These are phyloP conservation scores for Ormyrus thymus DNA, from an alignment of 2,888 invertebrate species.

Conservation along the genomic window DNA sequence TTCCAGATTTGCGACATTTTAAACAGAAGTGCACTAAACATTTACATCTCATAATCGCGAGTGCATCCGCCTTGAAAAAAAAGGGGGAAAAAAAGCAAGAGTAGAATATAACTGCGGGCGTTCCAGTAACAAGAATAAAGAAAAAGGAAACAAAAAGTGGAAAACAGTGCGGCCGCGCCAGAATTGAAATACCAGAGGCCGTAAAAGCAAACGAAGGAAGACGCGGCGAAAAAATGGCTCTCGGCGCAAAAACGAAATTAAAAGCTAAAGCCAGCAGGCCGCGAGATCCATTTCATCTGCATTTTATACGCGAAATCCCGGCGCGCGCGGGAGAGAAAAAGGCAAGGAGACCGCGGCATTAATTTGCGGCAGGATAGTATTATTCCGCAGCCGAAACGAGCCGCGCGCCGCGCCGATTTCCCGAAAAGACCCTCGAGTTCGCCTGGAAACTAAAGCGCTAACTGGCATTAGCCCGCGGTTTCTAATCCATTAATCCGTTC, in stretches of 20 bases:
- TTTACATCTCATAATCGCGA: slow-evolving; percentile 27
- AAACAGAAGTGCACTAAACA: not conserved
- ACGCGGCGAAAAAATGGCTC: slow-evolving; percentile 5
- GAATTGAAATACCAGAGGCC: too few species aligned
- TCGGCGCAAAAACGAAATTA: slow-evolving; percentile 19
- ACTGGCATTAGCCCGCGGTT: slow-evolving; percentile 67
- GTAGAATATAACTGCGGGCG: too few species aligned
- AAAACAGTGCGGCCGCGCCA: too few species aligned
- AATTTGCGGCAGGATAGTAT: not conserved
- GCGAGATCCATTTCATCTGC: slow-evolving; percentile 1
- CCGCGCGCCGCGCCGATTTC: slow-evolving; percentile 49
- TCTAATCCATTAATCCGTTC: slow-evolving; percentile 69
- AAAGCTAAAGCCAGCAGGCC: slow-evolving; percentile 10
- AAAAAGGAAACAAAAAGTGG: too few species aligned
- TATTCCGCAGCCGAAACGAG: slow-evolving; percentile 55
- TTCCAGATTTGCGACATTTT: not conserved
- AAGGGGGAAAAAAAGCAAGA: too few species aligned
- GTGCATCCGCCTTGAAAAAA: not conserved
- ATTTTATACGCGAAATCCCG: slow-evolving; percentile 5
- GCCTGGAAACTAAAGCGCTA: slow-evolving; percentile 60
- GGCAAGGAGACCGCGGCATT: slow-evolving; percentile 17
- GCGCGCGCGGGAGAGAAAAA: not conserved
- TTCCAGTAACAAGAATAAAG: too few species aligned
- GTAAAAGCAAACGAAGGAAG: too few species aligned
- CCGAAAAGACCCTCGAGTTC: slow-evolving; percentile 33